phyloP scores from a whole-genome alignment of 2,888 invertebrate species.

The Ochropleura leucogaster region DNA sequence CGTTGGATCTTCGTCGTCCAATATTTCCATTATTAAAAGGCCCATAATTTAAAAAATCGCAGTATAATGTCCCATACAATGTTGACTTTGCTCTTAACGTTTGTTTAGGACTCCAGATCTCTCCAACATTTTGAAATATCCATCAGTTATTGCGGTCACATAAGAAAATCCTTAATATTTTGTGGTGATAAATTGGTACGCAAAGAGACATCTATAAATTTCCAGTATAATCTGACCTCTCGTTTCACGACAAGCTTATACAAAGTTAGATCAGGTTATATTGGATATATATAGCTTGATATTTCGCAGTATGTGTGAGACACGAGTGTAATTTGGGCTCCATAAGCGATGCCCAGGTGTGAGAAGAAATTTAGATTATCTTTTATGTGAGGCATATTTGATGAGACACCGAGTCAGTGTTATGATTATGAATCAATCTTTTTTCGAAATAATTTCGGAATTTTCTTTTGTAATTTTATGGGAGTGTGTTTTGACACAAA shows the following conservation, averaged over 20 bases:
- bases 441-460: slow-evolving; percentile 28
- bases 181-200: slow-evolving; percentile 42
- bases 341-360: slow-evolving; percentile 67
- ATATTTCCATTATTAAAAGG: no score
- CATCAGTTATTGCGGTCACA: slow-evolving; percentile 47
- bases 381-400: slow-evolving; percentile 55
- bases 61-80: no score
- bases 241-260: background rate
- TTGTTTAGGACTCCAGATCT: background rate
- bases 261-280: background rate
- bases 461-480: slow-evolving; percentile 19
- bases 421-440: slow-evolving; percentile 55
- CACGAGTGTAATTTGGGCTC: slow-evolving; percentile 41
- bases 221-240: background rate
- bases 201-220: background rate
- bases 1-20: no score
- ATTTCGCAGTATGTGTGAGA: slow-evolving; percentile 9
- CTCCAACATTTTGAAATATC: slow-evolving; percentile 16
- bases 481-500: no score
- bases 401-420: slow-evolving; percentile 57
- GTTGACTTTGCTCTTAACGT: no score
- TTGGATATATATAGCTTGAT: background rate
- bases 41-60: no score
- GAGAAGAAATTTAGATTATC: slow-evolving; percentile 69
- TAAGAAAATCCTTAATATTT: slow-evolving; percentile 45